Base-by-base conservation (phyloP, 2,797 vertebrate genomes). In the Eremophila alpestris region DNA sequence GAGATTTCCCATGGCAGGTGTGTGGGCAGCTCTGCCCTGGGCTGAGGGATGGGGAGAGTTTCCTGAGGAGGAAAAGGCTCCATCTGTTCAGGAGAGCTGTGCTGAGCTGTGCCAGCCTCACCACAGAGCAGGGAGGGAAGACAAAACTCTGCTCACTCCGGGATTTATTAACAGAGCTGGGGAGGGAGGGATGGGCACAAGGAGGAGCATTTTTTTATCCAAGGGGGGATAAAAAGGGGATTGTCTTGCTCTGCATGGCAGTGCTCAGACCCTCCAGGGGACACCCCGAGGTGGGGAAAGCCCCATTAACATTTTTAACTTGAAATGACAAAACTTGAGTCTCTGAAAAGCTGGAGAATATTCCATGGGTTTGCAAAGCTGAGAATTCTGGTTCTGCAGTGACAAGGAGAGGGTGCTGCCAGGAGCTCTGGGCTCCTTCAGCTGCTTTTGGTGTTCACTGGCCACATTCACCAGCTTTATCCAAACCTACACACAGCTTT, bases 211-310 rank as follows among this genome's bases (percentile, higher is more conserved):
- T 67, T 38, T 38, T 38, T 38, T 10, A 32, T 40, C 36, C 23
- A 26, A 10, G 5, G 2, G 1, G 19, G 8, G 4, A 12, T 48
- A 15, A n/a, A n/a, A 65, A 41, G 5, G 41, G 34, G 43, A 4
- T 51, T 9, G 3, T 32, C n/a, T 36, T 65, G 38, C 64, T 60
- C 11, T 38, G n/a, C 21, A 29, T n/a, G 54, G 63, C 41, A 41
- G 41, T 41, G 41, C 67, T 55, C n/a, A 69, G 65, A 83, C 16
- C 41, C 32, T 82, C 7, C 2, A 45, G 46, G 71, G 63, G 40
- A 52, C n/a, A 27, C 10, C 13, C 16, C 27, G 46, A 23, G 9
- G 34, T 40, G 41, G 36, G 11, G 41, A 38, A 60, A 30, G 8
- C 13, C 7, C 18, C 10, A 3, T 10, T 18, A 22, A 27, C 22